A percentile compares a stretch with the other conserved stretches of the same genome.
Evolutionary conservation across 2,888 invertebrate species (phyloP).

Genomic region (Mesoligia furuncula): DNA sequence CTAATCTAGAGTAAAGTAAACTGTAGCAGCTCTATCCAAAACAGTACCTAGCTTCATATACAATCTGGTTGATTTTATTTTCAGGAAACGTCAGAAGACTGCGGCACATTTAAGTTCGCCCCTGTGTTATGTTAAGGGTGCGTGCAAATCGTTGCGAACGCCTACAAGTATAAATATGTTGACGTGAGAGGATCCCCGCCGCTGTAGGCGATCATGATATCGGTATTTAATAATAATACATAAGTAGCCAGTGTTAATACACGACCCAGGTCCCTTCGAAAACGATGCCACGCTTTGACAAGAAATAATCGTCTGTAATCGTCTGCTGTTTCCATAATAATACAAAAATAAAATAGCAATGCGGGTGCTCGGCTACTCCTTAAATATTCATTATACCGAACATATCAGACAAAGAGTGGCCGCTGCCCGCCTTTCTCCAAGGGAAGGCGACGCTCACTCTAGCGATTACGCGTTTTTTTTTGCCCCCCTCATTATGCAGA

Average conservation of each 20-base stretch:
- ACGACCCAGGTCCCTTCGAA: slow-evolving; percentile 57
- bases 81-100: neutral
- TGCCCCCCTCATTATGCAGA: slow-evolving; percentile 90
- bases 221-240: slow-evolving; percentile 73
- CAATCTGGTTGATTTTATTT: neutral
- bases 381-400: slow-evolving; percentile 85
- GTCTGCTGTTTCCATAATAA: slow-evolving; percentile 80
- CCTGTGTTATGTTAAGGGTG: slow-evolving; percentile 56
- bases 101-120: slow-evolving; percentile 32
- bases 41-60: neutral
- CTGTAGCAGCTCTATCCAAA: neutral
- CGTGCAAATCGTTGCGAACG: slow-evolving; percentile 61
- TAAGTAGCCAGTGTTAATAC: slow-evolving; percentile 68
- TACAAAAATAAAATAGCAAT: slow-evolving; percentile 77
- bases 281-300: slow-evolving; percentile 80
- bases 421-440: slow-evolving; percentile 85
- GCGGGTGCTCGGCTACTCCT: slow-evolving; percentile 71
- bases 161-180: slow-evolving; percentile 58
- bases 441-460: slow-evolving; percentile 86
- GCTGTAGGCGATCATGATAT: slow-evolving; percentile 77
- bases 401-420: slow-evolving; percentile 79
- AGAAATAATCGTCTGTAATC: slow-evolving; percentile 82
- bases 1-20: neutral
- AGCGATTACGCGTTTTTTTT: slow-evolving; percentile 88
- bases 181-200: slow-evolving; percentile 73